These are phyloP conservation scores for Upupa epops DNA, from an alignment of 2,113 vertebrate genomes.

Conservation along the genomic window DNA sequence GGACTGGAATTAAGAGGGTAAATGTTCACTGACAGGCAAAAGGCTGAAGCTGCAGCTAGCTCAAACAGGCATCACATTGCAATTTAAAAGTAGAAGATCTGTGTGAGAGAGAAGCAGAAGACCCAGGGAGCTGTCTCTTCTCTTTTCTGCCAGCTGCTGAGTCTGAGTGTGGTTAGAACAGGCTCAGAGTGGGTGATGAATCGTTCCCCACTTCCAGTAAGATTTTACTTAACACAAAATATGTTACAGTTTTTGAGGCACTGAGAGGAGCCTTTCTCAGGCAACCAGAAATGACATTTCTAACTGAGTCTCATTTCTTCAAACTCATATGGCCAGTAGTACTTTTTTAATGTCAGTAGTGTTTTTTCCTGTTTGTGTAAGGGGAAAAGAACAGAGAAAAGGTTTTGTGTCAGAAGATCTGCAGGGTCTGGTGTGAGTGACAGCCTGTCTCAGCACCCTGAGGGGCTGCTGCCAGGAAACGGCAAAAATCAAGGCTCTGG, in stretches of 20 bases:
- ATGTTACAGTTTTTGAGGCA: no score
- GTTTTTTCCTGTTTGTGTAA: background rate
- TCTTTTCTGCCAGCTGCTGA: background rate
- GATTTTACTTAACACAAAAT: background rate
- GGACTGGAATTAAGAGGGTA: background rate
- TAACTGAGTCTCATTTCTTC: background rate
- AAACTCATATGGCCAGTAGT: accelerated
- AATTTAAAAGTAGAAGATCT: background rate
- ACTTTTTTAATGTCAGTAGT: background rate
- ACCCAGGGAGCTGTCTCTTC: background rate
- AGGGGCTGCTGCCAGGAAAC: background rate
- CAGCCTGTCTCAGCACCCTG: background rate
- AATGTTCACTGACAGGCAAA: background rate
- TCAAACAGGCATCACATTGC: accelerated
- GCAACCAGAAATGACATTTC: background rate
- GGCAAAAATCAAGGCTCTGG: background rate
- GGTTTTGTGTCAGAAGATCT: background rate
- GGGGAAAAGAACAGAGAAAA: background rate
- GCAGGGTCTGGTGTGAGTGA: background rate
- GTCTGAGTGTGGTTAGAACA: background rate
- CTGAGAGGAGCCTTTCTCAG: background rate
- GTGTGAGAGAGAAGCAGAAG: background rate
- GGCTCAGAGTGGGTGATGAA: background rate
- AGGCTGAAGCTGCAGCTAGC: background rate
- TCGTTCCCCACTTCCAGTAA: background rate